A percentile compares a stretch with the other conserved stretches of the same genome.
These are phyloP conservation scores for Pygoscelis antarcticus DNA, from an alignment of 2,113 vertebrate genomes.

Conservation along the genomic window DNA sequence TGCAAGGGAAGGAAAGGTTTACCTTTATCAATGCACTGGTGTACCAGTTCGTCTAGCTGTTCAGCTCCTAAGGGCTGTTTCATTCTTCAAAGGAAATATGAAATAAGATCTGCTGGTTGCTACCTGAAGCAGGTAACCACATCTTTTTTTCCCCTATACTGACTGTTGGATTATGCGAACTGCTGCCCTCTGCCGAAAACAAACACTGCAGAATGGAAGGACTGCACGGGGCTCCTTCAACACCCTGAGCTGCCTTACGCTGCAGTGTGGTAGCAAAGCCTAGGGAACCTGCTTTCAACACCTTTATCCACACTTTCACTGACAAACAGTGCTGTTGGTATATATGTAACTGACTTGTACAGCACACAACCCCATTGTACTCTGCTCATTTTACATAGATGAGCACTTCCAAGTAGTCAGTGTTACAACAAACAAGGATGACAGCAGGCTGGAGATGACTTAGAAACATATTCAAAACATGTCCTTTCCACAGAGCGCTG, in stretches of 20 bases:
- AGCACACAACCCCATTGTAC: neutral
- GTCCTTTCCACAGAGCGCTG: neutral
- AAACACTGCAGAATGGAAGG: fast-evolving
- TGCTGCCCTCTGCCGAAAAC: neutral
- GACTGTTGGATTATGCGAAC: neutral
- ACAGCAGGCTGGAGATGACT: neutral
- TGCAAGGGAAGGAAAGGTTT: neutral
- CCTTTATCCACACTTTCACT: neutral
- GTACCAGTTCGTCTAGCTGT: neutral
- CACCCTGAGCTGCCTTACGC: fast-evolving
- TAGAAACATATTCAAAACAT: neutral
- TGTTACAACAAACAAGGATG: neutral
- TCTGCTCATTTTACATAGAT: neutral
- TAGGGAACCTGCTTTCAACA: neutral
- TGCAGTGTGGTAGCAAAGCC: neutral
- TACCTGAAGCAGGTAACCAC: neutral
- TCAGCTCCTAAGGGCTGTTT: neutral
- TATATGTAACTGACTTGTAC: neutral
- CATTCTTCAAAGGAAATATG: neutral
- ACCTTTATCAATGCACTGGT: fast-evolving
- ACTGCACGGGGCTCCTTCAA: neutral
- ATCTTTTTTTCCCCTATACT: fast-evolving
- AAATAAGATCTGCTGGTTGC: neutral
- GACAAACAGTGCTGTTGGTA: neutral
- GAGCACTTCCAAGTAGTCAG: neutral